A percentile compares a stretch with the other conserved stretches of the same genome.
Evolutionary conservation across 2,113 vertebrate genomes (phyloP).

Genomic region (Chrysemys picta): DNA sequence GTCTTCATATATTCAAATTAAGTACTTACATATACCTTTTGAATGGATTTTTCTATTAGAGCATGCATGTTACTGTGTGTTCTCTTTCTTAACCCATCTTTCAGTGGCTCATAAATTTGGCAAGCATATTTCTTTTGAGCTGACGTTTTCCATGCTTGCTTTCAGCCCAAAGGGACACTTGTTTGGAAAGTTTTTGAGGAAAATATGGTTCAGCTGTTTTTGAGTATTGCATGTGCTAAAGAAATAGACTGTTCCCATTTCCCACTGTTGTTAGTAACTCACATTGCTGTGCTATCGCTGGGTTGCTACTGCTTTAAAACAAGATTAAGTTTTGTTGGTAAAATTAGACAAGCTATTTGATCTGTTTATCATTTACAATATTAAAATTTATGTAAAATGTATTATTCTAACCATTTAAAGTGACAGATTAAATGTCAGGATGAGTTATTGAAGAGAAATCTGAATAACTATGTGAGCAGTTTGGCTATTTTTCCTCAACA

Average conservation of each 20-base stretch:
- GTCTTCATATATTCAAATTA: not conserved
- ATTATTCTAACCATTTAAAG: not conserved
- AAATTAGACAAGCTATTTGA: not conserved
- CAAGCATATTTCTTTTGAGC: not conserved
- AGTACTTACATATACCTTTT: not conserved
- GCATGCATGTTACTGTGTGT: not conserved
- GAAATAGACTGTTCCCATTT: not conserved
- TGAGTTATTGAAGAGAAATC: not conserved
- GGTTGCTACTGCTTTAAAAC: not conserved
- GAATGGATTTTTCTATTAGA: not conserved
- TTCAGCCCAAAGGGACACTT: not conserved
- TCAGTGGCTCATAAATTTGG: not conserved
- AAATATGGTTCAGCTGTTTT: not conserved
- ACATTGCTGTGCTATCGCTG: not conserved
- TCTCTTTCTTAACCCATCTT: not conserved
- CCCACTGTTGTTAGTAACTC: not conserved
- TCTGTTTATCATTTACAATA: not conserved
- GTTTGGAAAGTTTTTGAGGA: not conserved
- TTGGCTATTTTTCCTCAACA: not conserved
- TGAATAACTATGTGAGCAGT: not conserved
- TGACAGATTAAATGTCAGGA: not conserved
- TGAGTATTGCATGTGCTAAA: not conserved
- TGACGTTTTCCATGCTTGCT: not conserved
- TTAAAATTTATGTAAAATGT: not conserved
- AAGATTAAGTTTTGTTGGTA: not conserved